Percentiles rank a stretch among this genome's conserved stretches.
Conservation (phyloP, 2,888 invertebrate genomes). For the Melanostoma mellinum region DNA sequence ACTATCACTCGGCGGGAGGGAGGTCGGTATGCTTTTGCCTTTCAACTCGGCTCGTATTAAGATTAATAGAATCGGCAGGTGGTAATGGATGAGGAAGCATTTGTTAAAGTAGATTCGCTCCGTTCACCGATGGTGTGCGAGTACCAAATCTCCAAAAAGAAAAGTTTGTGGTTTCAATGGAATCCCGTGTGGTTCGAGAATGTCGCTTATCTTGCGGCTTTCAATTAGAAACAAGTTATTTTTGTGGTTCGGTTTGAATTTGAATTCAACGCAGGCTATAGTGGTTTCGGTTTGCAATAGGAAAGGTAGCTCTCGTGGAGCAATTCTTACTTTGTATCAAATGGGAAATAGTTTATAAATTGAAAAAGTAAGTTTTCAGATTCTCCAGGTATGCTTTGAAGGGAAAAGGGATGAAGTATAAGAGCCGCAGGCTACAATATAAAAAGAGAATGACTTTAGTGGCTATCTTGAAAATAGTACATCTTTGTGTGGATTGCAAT, state of each 20-base stretch:
- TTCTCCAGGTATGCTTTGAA: too few relatives aligned
- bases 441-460: too few relatives aligned
- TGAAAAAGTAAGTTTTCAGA: too few relatives aligned
- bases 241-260: not conserved
- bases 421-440: too few relatives aligned
- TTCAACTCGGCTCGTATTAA: conserved; percentile 50
- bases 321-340: too few relatives aligned
- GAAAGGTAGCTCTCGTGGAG: too few relatives aligned
- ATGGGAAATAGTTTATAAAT: too few relatives aligned
- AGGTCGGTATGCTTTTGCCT: conserved; percentile 48
- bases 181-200: conserved; percentile 5
- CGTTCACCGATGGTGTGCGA: not conserved
- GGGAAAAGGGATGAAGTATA: too few relatives aligned
- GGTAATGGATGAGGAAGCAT: conserved; percentile 47
- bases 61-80: conserved; percentile 68
- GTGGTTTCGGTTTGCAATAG: too few relatives aligned
- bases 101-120: conserved; percentile 17
- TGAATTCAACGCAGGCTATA: too few relatives aligned
- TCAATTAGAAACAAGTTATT: conserved; percentile 25
- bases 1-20: conserved; percentile 42
- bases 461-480: too few relatives aligned
- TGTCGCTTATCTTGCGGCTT: conserved; percentile 36
- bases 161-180: conserved; percentile 26
- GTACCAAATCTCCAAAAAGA: not conserved
- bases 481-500: too few relatives aligned